Base-by-base conservation (phyloP, 2,113 vertebrate species). In the Zosterops pallidus region DNA sequence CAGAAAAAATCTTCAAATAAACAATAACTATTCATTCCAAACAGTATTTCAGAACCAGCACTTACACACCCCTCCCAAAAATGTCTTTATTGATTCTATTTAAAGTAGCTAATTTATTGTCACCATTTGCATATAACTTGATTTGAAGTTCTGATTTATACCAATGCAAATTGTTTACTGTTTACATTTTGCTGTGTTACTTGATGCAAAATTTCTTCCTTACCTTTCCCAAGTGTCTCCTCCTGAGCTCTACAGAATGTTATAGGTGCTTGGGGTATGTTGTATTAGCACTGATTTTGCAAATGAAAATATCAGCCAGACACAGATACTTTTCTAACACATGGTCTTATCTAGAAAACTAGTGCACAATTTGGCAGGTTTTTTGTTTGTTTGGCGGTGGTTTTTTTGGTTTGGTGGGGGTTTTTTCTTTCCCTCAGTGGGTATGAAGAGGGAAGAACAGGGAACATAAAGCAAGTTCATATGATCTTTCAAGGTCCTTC, bases 361-460 rank as follows among this genome's bases (percentile, higher is more conserved):
- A 5, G 3, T 33, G 21, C 63, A 47, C 57, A 37, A 29, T 17
- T 39, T 23, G 23, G 23, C 0, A 0, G 23, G 6, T 5, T 74
- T 55, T 72, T 46, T 22, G 12, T 41, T 41, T 57, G 12, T 24
- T 41, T 85, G 13, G 10, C 29, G 8, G 24, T 42, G 12, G 1
- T 2, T 29, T 28, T 26, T 39, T n/a, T 47, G 3, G 4, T 47
- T 20, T 33, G 12, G 46, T 46, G 9, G 39, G 9, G 4, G 3
- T 50, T 22, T 22, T 11, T 28, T 28, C 26, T 28, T 52, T 10
- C 18, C 31, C 24, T 23, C 14, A 53, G 24, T 0, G 1, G 8
- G 12, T 23, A 12, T 35, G 14, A 23, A 76, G 7, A 10, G 11
- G 11, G 8, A 71, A 75, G 25, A 69, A 41, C 4, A 47, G 6